These are phyloP conservation scores for Argentina silus DNA, from an alignment of 2,797 vertebrate species.

Conservation along the genomic window DNA sequence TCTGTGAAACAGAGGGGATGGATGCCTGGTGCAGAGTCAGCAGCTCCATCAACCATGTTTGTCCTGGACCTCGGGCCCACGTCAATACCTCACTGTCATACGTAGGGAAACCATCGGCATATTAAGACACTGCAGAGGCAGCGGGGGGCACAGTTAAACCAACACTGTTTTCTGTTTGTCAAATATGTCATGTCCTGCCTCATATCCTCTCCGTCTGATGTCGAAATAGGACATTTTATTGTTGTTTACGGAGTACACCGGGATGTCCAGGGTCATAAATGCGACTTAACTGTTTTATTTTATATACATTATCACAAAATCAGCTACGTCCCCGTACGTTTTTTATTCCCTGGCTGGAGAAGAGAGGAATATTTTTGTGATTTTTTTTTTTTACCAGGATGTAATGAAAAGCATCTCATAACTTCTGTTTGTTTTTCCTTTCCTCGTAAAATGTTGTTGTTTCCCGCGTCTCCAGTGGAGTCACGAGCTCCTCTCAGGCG, in stretches of 20 bases:
- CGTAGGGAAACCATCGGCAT: slow-evolving; percentile 34
- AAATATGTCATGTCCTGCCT: not conserved
- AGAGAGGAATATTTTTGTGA: slow-evolving; percentile 27
- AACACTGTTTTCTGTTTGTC: not conserved
- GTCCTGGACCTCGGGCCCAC: not conserved
- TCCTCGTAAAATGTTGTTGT: slow-evolving; percentile 34
- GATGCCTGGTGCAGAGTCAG: not conserved
- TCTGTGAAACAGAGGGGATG: not conserved
- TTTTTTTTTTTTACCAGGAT: slow-evolving; percentile 27
- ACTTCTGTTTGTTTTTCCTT: slow-evolving; percentile 47
- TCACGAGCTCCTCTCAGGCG: not conserved
- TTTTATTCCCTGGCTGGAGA: slow-evolving; percentile 50
- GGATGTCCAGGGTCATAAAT: slow-evolving; percentile 50
- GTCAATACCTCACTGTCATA: slow-evolving; percentile 16
- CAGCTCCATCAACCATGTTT: not conserved
- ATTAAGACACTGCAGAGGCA: not conserved
- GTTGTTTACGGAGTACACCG: slow-evolving; percentile 47
- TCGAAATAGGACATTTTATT: not conserved
- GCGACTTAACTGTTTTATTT: slow-evolving; percentile 34
- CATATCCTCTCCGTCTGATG: not conserved
- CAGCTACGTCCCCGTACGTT: slow-evolving; percentile 23
- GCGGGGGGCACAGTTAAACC: not conserved
- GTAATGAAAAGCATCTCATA: slow-evolving; percentile 50
- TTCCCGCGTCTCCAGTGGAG: not conserved
- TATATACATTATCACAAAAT: slow-evolving; percentile 52